Evolutionary conservation across 1,140 invertebrate species (phyloP).

Genomic region (Polypedilum vanderplanki): DNA sequence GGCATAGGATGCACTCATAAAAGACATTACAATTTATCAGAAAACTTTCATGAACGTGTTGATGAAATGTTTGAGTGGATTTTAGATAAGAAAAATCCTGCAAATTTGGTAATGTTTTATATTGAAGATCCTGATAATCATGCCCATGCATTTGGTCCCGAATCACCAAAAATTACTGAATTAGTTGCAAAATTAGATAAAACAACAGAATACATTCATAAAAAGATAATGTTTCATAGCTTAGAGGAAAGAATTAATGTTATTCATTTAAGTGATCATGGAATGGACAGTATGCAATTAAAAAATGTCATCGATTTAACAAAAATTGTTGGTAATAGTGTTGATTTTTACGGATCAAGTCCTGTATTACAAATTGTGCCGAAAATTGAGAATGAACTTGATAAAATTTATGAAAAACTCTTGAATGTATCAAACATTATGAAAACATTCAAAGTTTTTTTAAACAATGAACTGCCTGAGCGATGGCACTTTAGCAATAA

Average conservation of each 20-base stretch:
- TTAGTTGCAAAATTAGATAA: constrained; percentile 51
- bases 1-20: constrained; percentile 42
- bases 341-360: constrained; percentile 44
- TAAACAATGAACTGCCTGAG: constrained; percentile 50
- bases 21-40: constrained; percentile 28
- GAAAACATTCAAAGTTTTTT: constrained; percentile 51
- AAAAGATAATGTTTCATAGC: constrained; percentile 45
- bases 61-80: constrained; percentile 56
- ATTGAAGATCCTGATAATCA: constrained; percentile 64
- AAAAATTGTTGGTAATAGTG: constrained; percentile 47
- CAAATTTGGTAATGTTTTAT: constrained; percentile 62
- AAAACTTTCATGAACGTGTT: constrained; percentile 7
- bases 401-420: constrained; percentile 49
- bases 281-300: constrained; percentile 52
- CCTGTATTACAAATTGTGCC: constrained; percentile 51
- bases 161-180: constrained; percentile 35
- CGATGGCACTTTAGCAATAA: constrained; percentile 56
- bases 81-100: constrained; percentile 47
- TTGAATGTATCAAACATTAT: constrained; percentile 43
- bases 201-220: constrained; percentile 51
- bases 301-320: constrained; percentile 54
- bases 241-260: constrained; percentile 55
- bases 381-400: constrained; percentile 45
- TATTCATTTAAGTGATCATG: constrained; percentile 68
- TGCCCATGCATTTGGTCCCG: constrained; percentile 48